Percentiles rank a stretch among this genome's conserved stretches.
Evolutionary conservation across 2,888 invertebrate species (phyloP).

Genomic region (Drosophila mercatorum): DNA sequence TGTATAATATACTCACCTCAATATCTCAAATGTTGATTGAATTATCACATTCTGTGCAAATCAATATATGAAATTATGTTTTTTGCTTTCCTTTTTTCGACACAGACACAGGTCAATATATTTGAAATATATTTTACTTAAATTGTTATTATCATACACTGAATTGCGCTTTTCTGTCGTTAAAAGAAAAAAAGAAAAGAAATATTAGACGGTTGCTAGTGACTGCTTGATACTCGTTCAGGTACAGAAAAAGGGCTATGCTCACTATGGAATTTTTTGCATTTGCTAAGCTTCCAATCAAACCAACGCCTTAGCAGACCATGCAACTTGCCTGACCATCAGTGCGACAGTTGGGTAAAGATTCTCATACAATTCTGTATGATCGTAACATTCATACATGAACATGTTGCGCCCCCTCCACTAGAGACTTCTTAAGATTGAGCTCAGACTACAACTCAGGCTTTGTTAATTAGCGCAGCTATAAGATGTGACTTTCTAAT

Average conservation of each 20-base stretch:
- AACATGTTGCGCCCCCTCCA: too few species aligned
- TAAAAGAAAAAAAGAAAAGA: neutral
- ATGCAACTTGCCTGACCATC: neutral
- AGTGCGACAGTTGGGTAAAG: neutral
- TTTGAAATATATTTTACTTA: slow-evolving; percentile 36
- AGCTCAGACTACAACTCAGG: too few species aligned
- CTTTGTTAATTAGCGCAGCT: too few species aligned
- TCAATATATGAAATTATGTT: slow-evolving; percentile 29
- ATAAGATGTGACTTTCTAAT: too few species aligned
- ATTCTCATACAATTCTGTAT: neutral
- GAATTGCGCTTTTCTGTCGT: slow-evolving; percentile 31
- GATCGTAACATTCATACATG: neutral
- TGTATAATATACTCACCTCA: neutral
- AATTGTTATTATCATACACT: slow-evolving; percentile 40
- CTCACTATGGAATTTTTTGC: too few species aligned
- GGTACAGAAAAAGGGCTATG: too few species aligned
- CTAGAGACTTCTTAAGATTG: too few species aligned
- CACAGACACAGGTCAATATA: neutral
- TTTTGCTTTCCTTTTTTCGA: slow-evolving; percentile 17
- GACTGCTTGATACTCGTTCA: neutral
- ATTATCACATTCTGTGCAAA: slow-evolving; percentile 62
- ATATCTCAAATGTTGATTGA: slow-evolving; percentile 65
- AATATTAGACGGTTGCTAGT: too few species aligned
- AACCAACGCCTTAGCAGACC: neutral
- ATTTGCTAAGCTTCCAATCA: too few species aligned